Evolutionary conservation across 2,797 vertebrate species (phyloP), one percentile per base, ranked within the genome.

Genomic region (Lepus townsendii): DNA sequence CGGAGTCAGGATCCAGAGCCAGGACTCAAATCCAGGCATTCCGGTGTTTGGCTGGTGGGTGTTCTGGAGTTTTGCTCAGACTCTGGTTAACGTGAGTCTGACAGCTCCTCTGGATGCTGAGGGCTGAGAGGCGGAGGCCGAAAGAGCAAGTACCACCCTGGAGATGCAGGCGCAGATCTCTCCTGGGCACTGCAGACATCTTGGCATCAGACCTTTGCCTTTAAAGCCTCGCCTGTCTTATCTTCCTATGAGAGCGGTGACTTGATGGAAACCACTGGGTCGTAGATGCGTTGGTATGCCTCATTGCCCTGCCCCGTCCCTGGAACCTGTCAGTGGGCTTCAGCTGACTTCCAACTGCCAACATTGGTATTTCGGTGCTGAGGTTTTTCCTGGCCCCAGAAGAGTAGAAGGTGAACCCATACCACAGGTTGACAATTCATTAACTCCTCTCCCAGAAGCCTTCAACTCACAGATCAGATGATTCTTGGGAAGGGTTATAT

Each of bases 151-250:
- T 0, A 8, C 42, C 62, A 12, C 71, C 65, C 78, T 13, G 60
- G 73, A 90, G 82, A 95, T 76, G 14, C 42, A 6, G 79, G 27
- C 16, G 52, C 71, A 24, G 75, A 65, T 90, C 3, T 87, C 2
- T 7, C 26, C 88, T 24, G 0, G 0, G 2, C 13, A 24, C 62
- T 69, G 24, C 91, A 96, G 96, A 96, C 97, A 96, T 96, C 96
- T 89, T 10, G 91, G 92, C 93, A 95, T 95, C 91, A 7, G 0
- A 4, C 50, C 35, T 76, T 88, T 54, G 73, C 71, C 91, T 95
- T 94, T 94, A 95, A 96, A 87, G 91, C 30, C n/a, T 6, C 30
- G 10, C 6, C 57, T 17, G 38, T 11, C 63, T 83, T 83, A 69
- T 77, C 85, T 79, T 54, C 35, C 62, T 88, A 82, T 63, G 73